Base-by-base conservation (phyloP, 2,888 invertebrate species). In the Gonocerus acuteangulatus region DNA sequence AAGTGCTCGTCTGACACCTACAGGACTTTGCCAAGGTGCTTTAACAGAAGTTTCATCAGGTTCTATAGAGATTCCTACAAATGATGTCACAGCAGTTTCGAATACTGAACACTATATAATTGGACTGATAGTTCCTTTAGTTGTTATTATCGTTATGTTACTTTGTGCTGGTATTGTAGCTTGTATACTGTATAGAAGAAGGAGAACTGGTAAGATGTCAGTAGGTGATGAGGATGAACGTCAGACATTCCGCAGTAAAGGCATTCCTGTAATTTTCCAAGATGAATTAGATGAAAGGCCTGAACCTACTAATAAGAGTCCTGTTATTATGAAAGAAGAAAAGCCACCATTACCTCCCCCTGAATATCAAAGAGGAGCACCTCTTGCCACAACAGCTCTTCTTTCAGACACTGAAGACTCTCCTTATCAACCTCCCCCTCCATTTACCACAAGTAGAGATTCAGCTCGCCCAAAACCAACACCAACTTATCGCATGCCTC, bases 271-370 rank as follows among this genome's bases (percentile, higher is more conserved):
- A 39, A 96, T 97, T 71, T 95, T 96, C 76, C 90, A 91, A 75
- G 95, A 97, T 74, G 97, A 97, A 74, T 79, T 96, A 45, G 95
- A 95, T 69, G 95, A 95, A 71, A 87, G 93, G 70, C 90, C 89
- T 0, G 74, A 72, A 36, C 86, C 89, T 18, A 87, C 86, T 22
- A 90, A 91, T 72, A 91, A 94, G 76, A 87, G 89, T 66, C 95
- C 95, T 3, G 88, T 95, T 59, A 94, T 96, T 69, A 81, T 95
- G 76, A 89, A 92, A 71, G 94, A 95, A 70, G 95, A 95, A 73
- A 93, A 94, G 72, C 95, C 95, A 11, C 95, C 95, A 4, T 76
- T 94, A 62, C 82, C 91, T 54, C 91, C 92, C 2, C 89, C 91
- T 6, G 86, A 87, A 67, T 88, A 88, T 74, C 82, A 74, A 70